phyloP scores from a whole-genome alignment of 1,140 invertebrate genomes.

The Bombus fervidus region DNA sequence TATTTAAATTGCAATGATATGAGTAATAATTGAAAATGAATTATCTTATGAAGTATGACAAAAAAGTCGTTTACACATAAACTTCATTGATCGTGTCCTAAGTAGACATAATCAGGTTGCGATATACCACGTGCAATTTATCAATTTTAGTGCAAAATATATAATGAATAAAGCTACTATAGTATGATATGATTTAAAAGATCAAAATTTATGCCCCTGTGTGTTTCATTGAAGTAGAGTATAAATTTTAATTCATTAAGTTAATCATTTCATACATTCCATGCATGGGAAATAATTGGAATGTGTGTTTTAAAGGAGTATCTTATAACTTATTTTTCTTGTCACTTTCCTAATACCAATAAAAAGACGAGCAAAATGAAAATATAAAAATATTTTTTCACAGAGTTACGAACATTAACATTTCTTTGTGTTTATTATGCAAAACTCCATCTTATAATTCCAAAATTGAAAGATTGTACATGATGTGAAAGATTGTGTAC shows the following conservation, averaged over 20 bases:
- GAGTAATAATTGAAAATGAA: constrained; percentile 22
- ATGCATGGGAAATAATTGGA: constrained; percentile 35
- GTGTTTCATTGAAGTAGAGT: constrained; percentile 10
- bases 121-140: constrained; percentile 11
- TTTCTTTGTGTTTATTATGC: constrained; percentile 13
- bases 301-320: constrained; percentile 10
- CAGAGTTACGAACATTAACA: not conserved
- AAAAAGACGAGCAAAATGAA: constrained; percentile 13
- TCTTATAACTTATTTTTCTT: not conserved
- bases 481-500: constrained; percentile 1
- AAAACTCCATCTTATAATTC: constrained; percentile 22
- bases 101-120: not conserved
- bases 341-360: not conserved
- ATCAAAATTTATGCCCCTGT: constrained; percentile 31
- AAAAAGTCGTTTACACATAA: constrained; percentile 5
- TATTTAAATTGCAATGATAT: constrained; percentile 69
- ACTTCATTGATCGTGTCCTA: not conserved
- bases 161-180: not conserved
- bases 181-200: not conserved
- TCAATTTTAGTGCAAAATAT: constrained; percentile 3
- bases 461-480: constrained; percentile 51
- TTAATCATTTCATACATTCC: constrained; percentile 23
- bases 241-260: not conserved
- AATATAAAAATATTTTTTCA: constrained; percentile 5
- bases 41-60: constrained; percentile 33